Evolutionary conservation across 1,140 invertebrate genomes (phyloP).

Genomic region (Paralvinella palmiformis): DNA sequence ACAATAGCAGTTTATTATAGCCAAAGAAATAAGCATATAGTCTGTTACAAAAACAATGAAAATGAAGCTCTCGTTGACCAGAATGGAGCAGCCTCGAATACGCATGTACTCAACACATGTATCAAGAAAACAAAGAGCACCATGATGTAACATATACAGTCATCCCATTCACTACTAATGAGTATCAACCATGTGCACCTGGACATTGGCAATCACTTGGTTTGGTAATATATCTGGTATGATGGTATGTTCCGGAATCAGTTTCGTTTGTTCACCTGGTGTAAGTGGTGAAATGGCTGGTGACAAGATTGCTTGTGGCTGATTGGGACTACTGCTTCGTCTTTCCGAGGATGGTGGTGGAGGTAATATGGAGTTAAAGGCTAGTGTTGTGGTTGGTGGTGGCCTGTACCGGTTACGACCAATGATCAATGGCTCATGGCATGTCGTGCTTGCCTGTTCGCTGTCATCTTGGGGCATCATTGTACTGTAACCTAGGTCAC

Average conservation of each 20-base stretch:
- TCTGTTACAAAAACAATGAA: too few species aligned
- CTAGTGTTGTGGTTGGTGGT: constrained; percentile 16
- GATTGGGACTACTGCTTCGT: constrained; percentile 38
- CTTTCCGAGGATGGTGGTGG: constrained; percentile 33
- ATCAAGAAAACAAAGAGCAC: too few species aligned
- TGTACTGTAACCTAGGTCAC: constrained; percentile 89
- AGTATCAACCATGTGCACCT: constrained; percentile 65
- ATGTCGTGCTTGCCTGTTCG: constrained; percentile 54
- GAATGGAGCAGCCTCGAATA: too few species aligned
- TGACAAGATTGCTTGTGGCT: too few species aligned
- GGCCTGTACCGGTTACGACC: constrained; percentile 48
- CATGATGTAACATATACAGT: too few species aligned
- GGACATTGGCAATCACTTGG: constrained; percentile 76
- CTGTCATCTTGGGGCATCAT: constrained; percentile 88
- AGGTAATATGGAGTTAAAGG: constrained; percentile 35
- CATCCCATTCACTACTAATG: too few species aligned
- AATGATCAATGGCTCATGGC: constrained; percentile 59
- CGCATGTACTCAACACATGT: too few species aligned
- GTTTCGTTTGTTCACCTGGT: constrained; percentile 36
- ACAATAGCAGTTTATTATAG: too few species aligned
- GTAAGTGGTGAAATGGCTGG: constrained; percentile 11
- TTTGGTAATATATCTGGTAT: too few species aligned
- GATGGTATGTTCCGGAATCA: constrained; percentile 48
- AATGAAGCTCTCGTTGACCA: too few species aligned
- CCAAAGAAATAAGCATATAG: too few species aligned